Percentiles rank a stretch among this genome's conserved stretches.
Evolutionary conservation across 2,888 invertebrate species (phyloP).

Genomic region (Leptogaster cylindrica): DNA sequence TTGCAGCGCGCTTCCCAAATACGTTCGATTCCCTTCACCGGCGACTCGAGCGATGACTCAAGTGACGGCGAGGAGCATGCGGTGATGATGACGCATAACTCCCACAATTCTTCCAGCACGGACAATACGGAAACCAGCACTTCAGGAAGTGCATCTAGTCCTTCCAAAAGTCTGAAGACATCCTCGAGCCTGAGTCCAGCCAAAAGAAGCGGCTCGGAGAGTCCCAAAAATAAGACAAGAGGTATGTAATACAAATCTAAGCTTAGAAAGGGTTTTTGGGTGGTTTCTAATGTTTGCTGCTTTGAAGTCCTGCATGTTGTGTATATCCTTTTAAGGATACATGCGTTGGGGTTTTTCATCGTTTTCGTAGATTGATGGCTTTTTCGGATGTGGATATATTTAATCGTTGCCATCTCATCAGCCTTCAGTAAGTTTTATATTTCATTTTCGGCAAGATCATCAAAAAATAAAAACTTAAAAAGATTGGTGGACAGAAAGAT

Average conservation of each 20-base stretch:
- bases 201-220: slow-evolving; percentile 81
- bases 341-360: slow-evolving; percentile 3
- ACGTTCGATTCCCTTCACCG: slow-evolving; percentile 93
- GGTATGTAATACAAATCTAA: slow-evolving; percentile 63
- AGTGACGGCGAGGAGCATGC: slow-evolving; percentile 84
- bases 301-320: slow-evolving; percentile 12
- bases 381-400: too few relatives aligned
- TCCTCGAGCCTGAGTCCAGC: slow-evolving; percentile 85
- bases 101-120: slow-evolving; percentile 63
- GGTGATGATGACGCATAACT: slow-evolving; percentile 61
- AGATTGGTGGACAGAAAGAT: too few relatives aligned
- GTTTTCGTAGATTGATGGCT: neutral
- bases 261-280: slow-evolving; percentile 18
- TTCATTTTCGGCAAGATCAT: too few relatives aligned
- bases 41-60: slow-evolving; percentile 93
- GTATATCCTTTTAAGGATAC: neutral
- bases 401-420: slow-evolving; percentile 15
- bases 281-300: neutral
- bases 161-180: slow-evolving; percentile 85
- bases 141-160: slow-evolving; percentile 76
- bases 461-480: too few relatives aligned
- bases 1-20: slow-evolving; percentile 90
- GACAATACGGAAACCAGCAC: slow-evolving; percentile 67
- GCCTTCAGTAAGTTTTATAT: too few relatives aligned
- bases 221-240: slow-evolving; percentile 81